phyloP scores from a whole-genome alignment of 2,888 invertebrate species.

The Cephus pygmeus region DNA sequence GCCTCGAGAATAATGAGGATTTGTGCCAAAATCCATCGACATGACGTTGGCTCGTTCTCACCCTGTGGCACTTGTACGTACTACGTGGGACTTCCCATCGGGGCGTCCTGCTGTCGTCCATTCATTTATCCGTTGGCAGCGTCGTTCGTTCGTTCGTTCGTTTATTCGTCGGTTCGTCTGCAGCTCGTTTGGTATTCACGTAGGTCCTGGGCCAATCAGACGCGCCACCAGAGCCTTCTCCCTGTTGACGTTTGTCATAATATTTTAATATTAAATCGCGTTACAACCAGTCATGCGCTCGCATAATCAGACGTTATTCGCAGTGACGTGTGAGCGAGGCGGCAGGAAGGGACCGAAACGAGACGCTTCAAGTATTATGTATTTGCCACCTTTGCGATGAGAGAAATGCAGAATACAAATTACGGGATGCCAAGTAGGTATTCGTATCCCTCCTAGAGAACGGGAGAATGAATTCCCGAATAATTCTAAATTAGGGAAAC shows the following conservation, averaged over 20 bases:
- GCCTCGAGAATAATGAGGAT: too few species aligned
- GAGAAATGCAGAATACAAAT: slow-evolving; percentile 63
- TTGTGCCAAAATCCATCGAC: too few species aligned
- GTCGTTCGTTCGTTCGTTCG: too few species aligned
- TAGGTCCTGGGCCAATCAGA: slow-evolving; percentile 58
- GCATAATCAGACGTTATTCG: slow-evolving; percentile 63
- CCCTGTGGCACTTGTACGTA: too few species aligned
- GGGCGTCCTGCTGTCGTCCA: too few species aligned
- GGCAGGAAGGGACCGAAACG: slow-evolving; percentile 18
- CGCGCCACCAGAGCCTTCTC: slow-evolving; percentile 51
- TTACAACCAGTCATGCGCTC: slow-evolving; percentile 64
- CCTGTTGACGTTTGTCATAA: slow-evolving; percentile 67
- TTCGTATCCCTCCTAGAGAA: slow-evolving; percentile 7
- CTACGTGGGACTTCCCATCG: too few species aligned
- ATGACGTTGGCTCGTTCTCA: too few species aligned
- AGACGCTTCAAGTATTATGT: slow-evolving; percentile 14
- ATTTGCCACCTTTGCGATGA: slow-evolving; percentile 46
- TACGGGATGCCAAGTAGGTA: slow-evolving; percentile 26
- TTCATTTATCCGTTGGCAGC: too few species aligned
- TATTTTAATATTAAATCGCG: slow-evolving; percentile 67
- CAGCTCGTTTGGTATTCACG: slow-evolving; percentile 61
- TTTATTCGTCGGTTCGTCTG: too few species aligned
- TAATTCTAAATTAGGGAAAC: slow-evolving; percentile 42
- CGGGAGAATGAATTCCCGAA: slow-evolving; percentile 49
- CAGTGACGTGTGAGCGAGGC: slow-evolving; percentile 26